Percentiles rank a stretch among this genome's conserved stretches.
Conservation (phyloP, 2,797 vertebrate species). For the Agapornis canus region DNA sequence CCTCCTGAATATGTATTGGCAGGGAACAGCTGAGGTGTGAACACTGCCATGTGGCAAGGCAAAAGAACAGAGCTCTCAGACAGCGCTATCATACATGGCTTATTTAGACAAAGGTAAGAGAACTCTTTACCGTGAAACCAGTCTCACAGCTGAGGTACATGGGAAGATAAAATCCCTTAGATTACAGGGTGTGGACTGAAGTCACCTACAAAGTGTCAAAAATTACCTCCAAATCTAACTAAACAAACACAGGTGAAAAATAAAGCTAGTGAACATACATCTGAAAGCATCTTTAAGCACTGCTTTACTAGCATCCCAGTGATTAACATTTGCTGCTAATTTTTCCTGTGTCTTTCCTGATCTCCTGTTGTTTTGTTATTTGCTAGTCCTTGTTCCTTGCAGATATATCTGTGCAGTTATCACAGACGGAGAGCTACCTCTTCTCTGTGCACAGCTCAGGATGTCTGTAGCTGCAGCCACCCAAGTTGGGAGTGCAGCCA, state of each 20-base stretch:
- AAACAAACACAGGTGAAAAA: background rate
- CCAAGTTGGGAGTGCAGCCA: background rate
- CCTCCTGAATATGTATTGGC: constrained; percentile 29
- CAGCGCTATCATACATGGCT: background rate
- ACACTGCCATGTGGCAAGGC: constrained; percentile 31
- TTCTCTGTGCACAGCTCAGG: background rate
- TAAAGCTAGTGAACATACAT: background rate
- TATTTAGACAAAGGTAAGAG: background rate
- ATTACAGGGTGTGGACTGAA: background rate
- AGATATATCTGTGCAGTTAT: background rate
- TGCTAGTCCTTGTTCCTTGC: background rate
- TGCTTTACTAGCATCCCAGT: background rate
- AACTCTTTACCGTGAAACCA: background rate
- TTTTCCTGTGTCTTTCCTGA: background rate
- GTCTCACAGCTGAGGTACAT: background rate
- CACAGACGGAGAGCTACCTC: background rate
- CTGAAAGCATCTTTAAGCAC: background rate
- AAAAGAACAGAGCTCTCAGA: background rate
- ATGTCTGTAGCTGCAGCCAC: background rate
- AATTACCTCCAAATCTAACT: background rate
- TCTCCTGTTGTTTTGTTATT: background rate
- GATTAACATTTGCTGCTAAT: background rate
- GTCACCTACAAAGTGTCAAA: background rate
- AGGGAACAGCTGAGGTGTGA: constrained; percentile 55
- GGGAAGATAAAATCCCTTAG: background rate